Base-by-base conservation (phyloP, 2,888 invertebrate species). In the Nycteola revayana region DNA sequence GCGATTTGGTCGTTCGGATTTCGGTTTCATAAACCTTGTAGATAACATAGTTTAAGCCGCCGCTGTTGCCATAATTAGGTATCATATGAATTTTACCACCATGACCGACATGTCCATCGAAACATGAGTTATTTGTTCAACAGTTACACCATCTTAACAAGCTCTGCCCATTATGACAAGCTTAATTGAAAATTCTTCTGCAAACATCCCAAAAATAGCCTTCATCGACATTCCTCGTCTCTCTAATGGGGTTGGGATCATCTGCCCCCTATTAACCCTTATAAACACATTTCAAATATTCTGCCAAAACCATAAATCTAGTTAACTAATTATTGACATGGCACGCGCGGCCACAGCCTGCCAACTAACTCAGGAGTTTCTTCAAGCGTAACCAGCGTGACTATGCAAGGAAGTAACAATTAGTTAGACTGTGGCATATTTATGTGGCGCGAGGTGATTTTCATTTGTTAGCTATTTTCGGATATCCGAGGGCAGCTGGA, bases 221-320 rank as follows among this genome's bases (percentile, higher is more conserved):
- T 42, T 38, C 36, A 38, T 40, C 41, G 40, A 49, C 54, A 55
- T 55, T 52, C 56, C 34, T 33, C 17, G 23, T 22, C 4, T 21
- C 21, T 41, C 20, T 37, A 32, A 33, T 26, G 26, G 25, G 32
- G 29, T 36, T 42, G 56, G 34, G 57, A 46, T 57, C 58, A 57
- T 54, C 54, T 57, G 56, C 54, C 70, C 82, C 82, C 74, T 72
- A 72, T 83, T 83, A 81, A 83, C 83, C 84, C 55, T 73, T 56
- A 60, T 71, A 69, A 76, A 63, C 60, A 66, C 49, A 62, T 73
- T 65, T 68, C 61, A 62, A 59, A 60, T 66, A 63, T 68, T 65
- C 63, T 32, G 45, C 46, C 43, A 53, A 36, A 32, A 35, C 66
- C 75, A 78, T 84, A 71, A 78, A 64, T 85, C 84, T n/a, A 81